These are phyloP conservation scores for Macrosteles quadrilineatus DNA, from an alignment of 1,140 invertebrate species.

Conservation along the genomic window DNA sequence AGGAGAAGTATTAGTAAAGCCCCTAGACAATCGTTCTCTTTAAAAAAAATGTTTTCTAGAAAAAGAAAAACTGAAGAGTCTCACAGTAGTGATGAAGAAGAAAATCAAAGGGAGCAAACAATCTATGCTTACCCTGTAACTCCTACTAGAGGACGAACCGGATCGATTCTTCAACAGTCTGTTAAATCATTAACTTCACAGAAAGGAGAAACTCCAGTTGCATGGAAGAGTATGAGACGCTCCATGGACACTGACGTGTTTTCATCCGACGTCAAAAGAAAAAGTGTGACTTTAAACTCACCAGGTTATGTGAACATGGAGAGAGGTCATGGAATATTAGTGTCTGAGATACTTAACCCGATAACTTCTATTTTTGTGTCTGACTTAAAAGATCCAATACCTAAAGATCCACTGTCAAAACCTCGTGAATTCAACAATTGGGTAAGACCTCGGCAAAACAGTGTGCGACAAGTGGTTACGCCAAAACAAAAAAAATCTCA, in stretches of 20 bases:
- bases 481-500: not conserved
- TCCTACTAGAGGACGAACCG: not conserved
- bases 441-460: not conserved
- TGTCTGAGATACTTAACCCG: constrained; percentile 6
- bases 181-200: constrained; percentile 9
- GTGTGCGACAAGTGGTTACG: not conserved
- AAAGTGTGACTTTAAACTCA: not conserved
- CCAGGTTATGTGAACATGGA: not conserved
- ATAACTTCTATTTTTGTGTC: constrained; percentile 9
- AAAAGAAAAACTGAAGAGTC: too few relatives aligned
- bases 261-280: not conserved
- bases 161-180: not conserved
- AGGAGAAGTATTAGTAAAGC: too few relatives aligned
- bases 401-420: not conserved
- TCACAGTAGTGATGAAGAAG: too few relatives aligned
- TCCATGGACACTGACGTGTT: constrained; percentile 16
- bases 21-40: too few relatives aligned
- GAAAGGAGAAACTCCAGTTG: not conserved
- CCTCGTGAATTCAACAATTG: not conserved
- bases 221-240: not conserved
- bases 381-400: constrained; percentile 11
- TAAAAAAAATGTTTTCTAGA: too few relatives aligned
- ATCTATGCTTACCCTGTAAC: not conserved
- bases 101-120: not conserved
- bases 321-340: not conserved